Conservation (phyloP, 2,797 vertebrate genomes). For the Neosilurus mollespiculum region DNA sequence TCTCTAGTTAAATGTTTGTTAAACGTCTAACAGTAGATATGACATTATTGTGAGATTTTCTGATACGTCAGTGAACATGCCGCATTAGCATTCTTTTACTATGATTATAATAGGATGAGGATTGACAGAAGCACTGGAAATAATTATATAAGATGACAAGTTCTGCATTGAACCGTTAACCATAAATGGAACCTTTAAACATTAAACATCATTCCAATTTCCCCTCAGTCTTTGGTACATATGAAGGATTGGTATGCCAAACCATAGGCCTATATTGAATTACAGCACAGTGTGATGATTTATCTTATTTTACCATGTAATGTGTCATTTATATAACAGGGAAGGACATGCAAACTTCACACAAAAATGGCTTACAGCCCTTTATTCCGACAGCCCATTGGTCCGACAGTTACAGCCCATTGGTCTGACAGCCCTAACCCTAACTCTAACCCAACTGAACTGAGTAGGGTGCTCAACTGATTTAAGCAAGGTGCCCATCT, state of each 20-base stretch:
- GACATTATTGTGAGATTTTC: not conserved
- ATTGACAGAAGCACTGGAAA: not conserved
- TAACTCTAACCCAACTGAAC: too few relatives aligned
- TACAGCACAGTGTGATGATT: not conserved
- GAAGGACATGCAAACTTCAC: too few relatives aligned
- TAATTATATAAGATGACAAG: not conserved
- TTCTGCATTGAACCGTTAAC: not conserved
- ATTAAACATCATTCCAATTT: not conserved
- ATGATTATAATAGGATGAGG: not conserved
- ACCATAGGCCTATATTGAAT: not conserved
- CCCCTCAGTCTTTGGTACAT: not conserved
- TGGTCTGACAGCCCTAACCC: too few relatives aligned
- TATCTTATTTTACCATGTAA: not conserved
- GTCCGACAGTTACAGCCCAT: too few relatives aligned
- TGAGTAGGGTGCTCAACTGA: too few relatives aligned
- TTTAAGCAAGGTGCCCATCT: too few relatives aligned
- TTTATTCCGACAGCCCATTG: too few relatives aligned
- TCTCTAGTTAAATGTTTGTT: not conserved
- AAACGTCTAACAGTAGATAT: too few relatives aligned
- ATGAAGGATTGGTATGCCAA: not conserved
- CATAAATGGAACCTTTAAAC: not conserved
- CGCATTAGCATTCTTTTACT: not conserved
- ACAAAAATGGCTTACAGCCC: too few relatives aligned
- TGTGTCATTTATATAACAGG: too few relatives aligned
- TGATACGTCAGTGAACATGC: not conserved